Evolutionary conservation across 2,888 invertebrate species (phyloP).

Genomic region (Halictus quadricinctus): DNA sequence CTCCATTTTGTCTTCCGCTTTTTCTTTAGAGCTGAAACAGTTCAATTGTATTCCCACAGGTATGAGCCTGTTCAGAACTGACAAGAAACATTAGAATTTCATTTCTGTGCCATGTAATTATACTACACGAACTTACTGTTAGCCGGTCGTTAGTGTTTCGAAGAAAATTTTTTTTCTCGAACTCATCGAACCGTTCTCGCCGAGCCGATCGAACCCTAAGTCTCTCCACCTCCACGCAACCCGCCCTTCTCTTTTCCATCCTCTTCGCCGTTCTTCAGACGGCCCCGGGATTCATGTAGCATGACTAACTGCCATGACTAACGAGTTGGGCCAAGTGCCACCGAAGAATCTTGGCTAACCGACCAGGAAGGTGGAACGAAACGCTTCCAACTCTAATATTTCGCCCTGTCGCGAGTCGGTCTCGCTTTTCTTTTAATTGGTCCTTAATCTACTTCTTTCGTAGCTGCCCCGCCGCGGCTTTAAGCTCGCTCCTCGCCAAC

Average conservation of each 20-base stretch:
- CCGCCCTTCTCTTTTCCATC: slow-evolving; percentile 42
- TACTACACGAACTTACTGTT: neutral
- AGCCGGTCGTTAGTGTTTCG: neutral
- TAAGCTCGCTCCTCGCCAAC: neutral
- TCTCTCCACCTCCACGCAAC: slow-evolving; percentile 21
- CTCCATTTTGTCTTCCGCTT: no score
- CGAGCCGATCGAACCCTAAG: slow-evolving; percentile 26
- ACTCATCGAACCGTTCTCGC: slow-evolving; percentile 26
- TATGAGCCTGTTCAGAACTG: no score
- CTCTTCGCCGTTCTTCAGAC: slow-evolving; percentile 59
- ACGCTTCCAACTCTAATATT: slow-evolving; percentile 62
- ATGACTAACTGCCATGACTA: slow-evolving; percentile 80
- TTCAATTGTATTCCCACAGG: no score
- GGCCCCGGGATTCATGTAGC: slow-evolving; percentile 68
- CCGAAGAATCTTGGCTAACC: slow-evolving; percentile 74
- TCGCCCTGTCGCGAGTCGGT: slow-evolving; percentile 43
- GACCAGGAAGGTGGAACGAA: slow-evolving; percentile 60
- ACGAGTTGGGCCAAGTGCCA: slow-evolving; percentile 78
- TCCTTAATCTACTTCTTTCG: slow-evolving; percentile 26
- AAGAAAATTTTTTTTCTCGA: neutral
- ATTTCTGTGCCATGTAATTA: no score
- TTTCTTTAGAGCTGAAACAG: no score
- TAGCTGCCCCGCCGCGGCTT: neutral
- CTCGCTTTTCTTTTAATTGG: slow-evolving; percentile 22
- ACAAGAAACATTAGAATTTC: no score